These are phyloP conservation scores for Campoplex nolae DNA, from an alignment of 2,888 invertebrate genomes.

Conservation along the genomic window DNA sequence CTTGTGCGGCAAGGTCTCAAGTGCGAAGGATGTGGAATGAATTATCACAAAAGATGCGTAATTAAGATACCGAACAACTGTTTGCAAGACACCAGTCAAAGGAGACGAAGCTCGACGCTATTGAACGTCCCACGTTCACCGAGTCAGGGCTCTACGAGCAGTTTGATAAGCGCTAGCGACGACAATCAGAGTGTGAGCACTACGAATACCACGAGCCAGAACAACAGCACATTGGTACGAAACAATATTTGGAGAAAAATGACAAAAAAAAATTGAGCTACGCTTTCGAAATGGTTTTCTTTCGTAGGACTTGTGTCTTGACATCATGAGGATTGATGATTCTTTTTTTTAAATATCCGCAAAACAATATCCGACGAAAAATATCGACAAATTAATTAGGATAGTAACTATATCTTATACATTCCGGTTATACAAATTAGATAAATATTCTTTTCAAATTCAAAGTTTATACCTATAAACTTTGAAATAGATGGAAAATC, in stretches of 20 bases:
- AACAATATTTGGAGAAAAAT: conserved; percentile 71
- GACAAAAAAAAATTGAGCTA: conserved; percentile 13
- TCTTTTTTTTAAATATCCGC: not conserved
- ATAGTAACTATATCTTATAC: not conserved
- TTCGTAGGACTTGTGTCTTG: not conserved
- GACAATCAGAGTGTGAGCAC: conserved; percentile 85
- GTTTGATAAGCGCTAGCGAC: conserved; percentile 87
- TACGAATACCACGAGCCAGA: conserved; percentile 83
- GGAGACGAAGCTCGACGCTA: conserved; percentile 81
- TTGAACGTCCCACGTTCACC: conserved; percentile 88
- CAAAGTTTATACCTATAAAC: not conserved
- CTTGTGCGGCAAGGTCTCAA: conserved; percentile 99
- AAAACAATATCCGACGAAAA: not conserved
- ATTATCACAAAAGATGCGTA: conserved; percentile 99
- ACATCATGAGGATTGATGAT: not conserved
- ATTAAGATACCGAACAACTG: conserved; percentile 99
- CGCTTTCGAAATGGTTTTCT: conserved; percentile 30
- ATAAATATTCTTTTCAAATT: not conserved
- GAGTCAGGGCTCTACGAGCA: conserved; percentile 90
- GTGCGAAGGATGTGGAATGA: conserved; percentile 99
- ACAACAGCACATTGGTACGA: conserved; percentile 92
- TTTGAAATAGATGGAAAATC: too few relatives aligned
- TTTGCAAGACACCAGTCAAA: conserved; percentile 85
- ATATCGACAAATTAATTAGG: not conserved
- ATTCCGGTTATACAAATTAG: not conserved